Percentiles rank a stretch among this genome's conserved stretches.
phyloP scores from a whole-genome alignment of 2,113 vertebrate species.

The Suncus etruscus region DNA sequence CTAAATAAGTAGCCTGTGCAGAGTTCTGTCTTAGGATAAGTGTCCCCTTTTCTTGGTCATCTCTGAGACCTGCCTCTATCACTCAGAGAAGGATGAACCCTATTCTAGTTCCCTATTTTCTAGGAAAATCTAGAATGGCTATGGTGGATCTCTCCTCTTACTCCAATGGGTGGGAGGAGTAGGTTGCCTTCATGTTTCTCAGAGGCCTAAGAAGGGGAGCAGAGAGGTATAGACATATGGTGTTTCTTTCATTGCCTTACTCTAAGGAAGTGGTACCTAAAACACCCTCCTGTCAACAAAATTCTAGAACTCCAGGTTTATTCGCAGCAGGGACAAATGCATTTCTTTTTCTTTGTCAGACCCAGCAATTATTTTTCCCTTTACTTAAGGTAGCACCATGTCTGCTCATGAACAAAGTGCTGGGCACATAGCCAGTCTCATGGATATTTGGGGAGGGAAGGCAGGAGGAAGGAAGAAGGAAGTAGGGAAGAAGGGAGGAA shows the following conservation, averaged over 20 bases:
- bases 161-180: background rate
- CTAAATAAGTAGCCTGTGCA: accelerated
- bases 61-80: background rate
- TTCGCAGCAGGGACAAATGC: background rate
- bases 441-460: background rate
- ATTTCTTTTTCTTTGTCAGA: background rate
- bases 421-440: background rate
- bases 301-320: background rate
- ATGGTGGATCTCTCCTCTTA: accelerated
- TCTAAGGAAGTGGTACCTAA: too few relatives aligned
- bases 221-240: background rate
- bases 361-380: background rate
- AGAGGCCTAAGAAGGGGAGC: background rate
- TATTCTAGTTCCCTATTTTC: accelerated
- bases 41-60: too few relatives aligned
- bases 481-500: too few relatives aligned
- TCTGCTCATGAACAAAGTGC: background rate
- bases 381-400: background rate
- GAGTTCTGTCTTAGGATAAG: background rate
- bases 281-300: background rate
- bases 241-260: background rate
- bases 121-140: background rate
- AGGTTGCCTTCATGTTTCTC: background rate
- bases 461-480: background rate
- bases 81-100: background rate